Base-by-base conservation (phyloP, 2,888 invertebrate species). In the Megalurothrips usitatus region DNA sequence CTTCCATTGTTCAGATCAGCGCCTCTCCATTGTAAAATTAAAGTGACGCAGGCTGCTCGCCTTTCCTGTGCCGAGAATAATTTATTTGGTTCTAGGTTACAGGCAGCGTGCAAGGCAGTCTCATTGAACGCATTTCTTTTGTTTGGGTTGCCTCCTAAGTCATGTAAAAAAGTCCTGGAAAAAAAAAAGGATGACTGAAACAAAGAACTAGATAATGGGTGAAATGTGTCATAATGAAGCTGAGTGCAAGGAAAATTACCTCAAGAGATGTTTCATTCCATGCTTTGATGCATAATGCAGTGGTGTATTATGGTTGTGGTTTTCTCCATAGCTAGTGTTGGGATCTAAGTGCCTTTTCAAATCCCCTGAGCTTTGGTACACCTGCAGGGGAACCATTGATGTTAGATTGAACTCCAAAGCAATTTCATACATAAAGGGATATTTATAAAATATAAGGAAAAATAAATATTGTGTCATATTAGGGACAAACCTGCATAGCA, bases 71-170 rank as follows among this genome's bases (percentile, higher is more conserved):
- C 89, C 78, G 90, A 89, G 81, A 88, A 89, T 82, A 88, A 88
- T 84, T 88, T 87, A 52, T 87, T 88, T 4, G 83, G 83, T 47
- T 86, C 85, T 83, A 89, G 86, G 82, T 89, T 88, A 84, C 92
- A 92, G 52, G 91, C 90, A 84, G 90, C 88, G 85, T 92, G 92
- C 82, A 92, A 86, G 12, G 91, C 89, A 0, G 91, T 91, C 85
- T 92, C 91, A 84, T 92, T 91, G 79, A 88, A 86, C 26, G 88
- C 89, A 86, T 92, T 92, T 82, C 89, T 90, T 86, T 92, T 92
- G 86, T 92, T 92, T 28, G 92, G 92, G 86, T 92, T 92, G 12
- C 92, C 92, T 52, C 90, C 90, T 81, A 91, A 87, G 83, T 92
- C 91, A 85, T 89, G 89, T 47, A 92, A 87, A 85, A 92, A 92